phyloP scores from a whole-genome alignment of 2,797 vertebrate species.

The Morus bassanus region DNA sequence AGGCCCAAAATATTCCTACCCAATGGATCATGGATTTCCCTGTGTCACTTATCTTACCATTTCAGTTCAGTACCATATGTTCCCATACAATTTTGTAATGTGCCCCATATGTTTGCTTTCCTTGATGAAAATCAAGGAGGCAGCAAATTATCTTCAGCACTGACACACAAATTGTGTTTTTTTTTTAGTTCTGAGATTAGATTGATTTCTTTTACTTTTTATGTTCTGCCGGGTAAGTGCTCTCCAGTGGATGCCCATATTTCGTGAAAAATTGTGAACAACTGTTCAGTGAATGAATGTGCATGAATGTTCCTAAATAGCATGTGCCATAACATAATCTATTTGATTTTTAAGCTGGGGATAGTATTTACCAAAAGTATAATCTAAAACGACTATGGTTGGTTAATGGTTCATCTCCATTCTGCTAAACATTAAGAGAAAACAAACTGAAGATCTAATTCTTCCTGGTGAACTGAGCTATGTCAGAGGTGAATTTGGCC shows the following conservation, averaged over 20 bases:
- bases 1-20: neutral
- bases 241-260: neutral
- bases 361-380: neutral
- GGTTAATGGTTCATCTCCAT: neutral
- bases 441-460: neutral
- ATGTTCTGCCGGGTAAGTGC: neutral
- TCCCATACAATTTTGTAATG: neutral
- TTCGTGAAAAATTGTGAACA: neutral
- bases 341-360: neutral
- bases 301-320: neutral
- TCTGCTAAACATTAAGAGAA: neutral
- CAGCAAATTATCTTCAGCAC: constrained; percentile 12
- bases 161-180: neutral
- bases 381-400: neutral
- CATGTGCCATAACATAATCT: neutral
- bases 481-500: neutral
- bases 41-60: neutral
- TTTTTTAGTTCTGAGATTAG: neutral
- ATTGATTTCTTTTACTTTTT: neutral
- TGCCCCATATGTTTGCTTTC: neutral
- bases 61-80: neutral
- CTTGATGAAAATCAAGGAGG: constrained; percentile 5
- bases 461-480: neutral
- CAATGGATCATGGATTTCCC: neutral
- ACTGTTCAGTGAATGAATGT: neutral